Evolutionary conservation across 1,140 invertebrate species (phyloP).

Genomic region (Ips nitidus): DNA sequence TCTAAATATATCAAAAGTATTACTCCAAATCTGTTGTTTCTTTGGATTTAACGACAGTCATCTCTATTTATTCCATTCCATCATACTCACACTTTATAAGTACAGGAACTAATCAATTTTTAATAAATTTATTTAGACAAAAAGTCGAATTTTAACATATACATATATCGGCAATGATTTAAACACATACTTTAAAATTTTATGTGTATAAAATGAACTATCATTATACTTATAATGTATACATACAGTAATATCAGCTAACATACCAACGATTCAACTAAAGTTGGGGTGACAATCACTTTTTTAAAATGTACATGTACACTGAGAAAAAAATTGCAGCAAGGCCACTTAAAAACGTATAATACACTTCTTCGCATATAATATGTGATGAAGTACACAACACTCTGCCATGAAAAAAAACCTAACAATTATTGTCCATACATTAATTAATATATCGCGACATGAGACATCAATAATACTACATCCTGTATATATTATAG

Average conservation of each 20-base stretch:
- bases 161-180: slow-evolving; percentile 6
- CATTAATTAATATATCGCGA: slow-evolving; percentile 14
- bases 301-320: no score
- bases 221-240: no score
- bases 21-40: not conserved
- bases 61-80: no score
- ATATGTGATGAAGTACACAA: no score
- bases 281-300: no score
- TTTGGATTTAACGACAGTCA: not conserved
- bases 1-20: slow-evolving; percentile 5
- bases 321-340: no score
- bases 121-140: slow-evolving; percentile 8
- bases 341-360: no score
- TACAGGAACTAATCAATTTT: not conserved
- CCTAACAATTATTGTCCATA: slow-evolving; percentile 28
- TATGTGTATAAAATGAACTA: slow-evolving; percentile 1
- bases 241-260: no score
- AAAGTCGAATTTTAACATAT: slow-evolving; percentile 12
- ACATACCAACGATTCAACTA: no score
- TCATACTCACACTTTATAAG: no score
- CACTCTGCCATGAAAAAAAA: not conserved
- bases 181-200: not conserved
- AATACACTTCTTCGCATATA: no score
- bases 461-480: slow-evolving; percentile 18
- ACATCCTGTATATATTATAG: not conserved